Percentiles rank a stretch among this genome's conserved stretches.
Evolutionary conservation across 2,113 vertebrate genomes (phyloP).

Genomic region (Nibea albiflora): DNA sequence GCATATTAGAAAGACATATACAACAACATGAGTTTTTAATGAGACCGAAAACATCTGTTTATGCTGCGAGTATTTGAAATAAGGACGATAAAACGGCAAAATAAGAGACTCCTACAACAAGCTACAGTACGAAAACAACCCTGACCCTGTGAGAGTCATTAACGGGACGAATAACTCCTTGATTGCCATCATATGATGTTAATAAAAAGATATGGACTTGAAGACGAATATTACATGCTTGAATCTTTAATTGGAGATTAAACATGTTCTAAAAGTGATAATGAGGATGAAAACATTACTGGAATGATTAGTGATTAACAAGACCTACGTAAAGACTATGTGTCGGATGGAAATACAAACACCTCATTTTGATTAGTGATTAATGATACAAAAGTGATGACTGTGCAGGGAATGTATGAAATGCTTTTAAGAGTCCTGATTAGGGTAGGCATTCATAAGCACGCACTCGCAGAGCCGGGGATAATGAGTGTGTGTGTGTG

Average conservation of each 20-base stretch:
- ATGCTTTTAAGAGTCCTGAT: conserved; percentile 52
- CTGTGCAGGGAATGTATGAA: conserved; percentile 39
- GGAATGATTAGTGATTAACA: conserved; percentile 39
- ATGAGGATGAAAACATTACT: conserved; percentile 43
- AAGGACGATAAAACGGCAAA: neutral
- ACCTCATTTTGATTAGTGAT: conserved; percentile 43
- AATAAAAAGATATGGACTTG: conserved; percentile 34
- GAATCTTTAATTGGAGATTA: conserved; percentile 36
- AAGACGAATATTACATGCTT: conserved; percentile 39
- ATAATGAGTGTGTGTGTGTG: conserved; percentile 57
- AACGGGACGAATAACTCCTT: neutral
- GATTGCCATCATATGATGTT: conserved; percentile 19
- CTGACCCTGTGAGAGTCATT: neutral
- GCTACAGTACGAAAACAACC: neutral
- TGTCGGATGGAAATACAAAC: conserved; percentile 19
- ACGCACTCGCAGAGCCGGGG: conserved; percentile 31
- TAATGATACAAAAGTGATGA: conserved; percentile 59
- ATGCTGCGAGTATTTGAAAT: neutral
- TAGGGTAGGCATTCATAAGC: conserved; percentile 31
- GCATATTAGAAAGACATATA: neutral
- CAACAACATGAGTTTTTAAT: conserved; percentile 2
- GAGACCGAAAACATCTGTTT: neutral
- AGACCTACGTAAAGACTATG: neutral
- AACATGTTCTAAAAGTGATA: conserved; percentile 25
- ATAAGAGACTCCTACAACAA: neutral